Evolutionary conservation across 53 echinoderm and acorn worm species (phyloP), one percentile per base, ranked within the genome.

Genomic region (Glandiceps talaboti): DNA sequence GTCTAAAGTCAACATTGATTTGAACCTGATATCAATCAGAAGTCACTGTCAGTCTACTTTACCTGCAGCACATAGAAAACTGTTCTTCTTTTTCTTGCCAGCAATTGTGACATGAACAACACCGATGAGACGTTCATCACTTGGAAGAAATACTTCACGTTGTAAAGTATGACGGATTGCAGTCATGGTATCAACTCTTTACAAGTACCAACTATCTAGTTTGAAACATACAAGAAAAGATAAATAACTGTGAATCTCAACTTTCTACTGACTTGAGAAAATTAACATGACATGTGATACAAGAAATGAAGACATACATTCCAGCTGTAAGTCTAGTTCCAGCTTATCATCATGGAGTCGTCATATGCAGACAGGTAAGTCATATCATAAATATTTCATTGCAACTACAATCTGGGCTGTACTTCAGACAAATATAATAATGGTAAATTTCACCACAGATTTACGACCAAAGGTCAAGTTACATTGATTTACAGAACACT

Each of bases 51-150:
- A n/a, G n/a, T n/a, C n/a, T n/a, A n/a, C n/a, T n/a, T 28, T n/a
- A 97, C 97, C 93, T 82, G 91, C 87, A 29, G 90, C 97, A 91
- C 97, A 97, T 1, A 97, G 84, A 76, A 97, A 97, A 83, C 97
- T 97, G 75, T 85, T 87, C 85, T 97, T 97, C 88, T 97, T 97
- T 78, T 82, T 97, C 84, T 97, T 97, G 77, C 97, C 97, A 27
- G 92, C 88, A 80, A 92, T 97, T 1, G 90, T 93, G 84, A 97
- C 97, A 80, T 97, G 97, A 14, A 97, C 97, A 77, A 97, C 93
- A 10, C 85, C 97, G 73, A 97, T 97, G 26, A 97, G 89, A 32
- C 97, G 83, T 76, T 97, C 97, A 85, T 93, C 97, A 31, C 88
- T 86, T 27, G 97, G 97, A 25, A 97, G 81, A 78, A 97, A 97